Evolutionary conservation across 1,140 invertebrate species (phyloP).

Genomic region (Carcinoscorpius rotundicauda): DNA sequence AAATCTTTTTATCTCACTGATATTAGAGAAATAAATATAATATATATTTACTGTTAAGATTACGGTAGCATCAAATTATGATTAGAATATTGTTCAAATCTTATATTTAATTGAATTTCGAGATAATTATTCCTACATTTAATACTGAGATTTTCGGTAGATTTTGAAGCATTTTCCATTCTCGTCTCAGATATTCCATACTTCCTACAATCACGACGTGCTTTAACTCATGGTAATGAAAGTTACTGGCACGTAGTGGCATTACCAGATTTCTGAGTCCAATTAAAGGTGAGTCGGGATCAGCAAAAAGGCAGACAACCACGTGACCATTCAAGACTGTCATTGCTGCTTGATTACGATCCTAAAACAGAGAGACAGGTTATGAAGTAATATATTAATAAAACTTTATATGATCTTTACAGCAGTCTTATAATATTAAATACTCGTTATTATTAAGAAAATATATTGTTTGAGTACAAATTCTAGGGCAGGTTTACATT

Average conservation of each 20-base stretch:
- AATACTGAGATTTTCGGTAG: constrained; percentile 98
- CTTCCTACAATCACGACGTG: constrained; percentile 99
- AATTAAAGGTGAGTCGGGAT: constrained; percentile 95
- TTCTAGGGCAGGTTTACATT: no score
- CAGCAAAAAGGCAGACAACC: constrained; percentile 95
- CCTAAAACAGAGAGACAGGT: constrained; percentile 43
- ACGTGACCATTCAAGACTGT: constrained; percentile 97
- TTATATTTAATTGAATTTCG: constrained; percentile 6
- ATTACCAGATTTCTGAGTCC: constrained; percentile 89
- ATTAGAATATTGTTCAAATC: no score
- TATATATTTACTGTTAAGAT: no score
- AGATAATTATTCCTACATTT: constrained; percentile 56
- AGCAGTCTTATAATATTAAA: no score
- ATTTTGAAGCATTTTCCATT: constrained; percentile 99
- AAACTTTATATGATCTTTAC: no score
- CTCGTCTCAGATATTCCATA: constrained; percentile 83
- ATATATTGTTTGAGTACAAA: no score
- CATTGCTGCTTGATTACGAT: constrained; percentile 98
- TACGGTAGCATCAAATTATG: no score
- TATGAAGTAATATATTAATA: no score
- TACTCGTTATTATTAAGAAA: no score
- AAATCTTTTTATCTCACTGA: no score
- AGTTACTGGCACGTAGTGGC: constrained; percentile 94
- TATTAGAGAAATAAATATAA: no score
- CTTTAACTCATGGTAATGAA: constrained; percentile 99